Evolutionary conservation across 2,797 vertebrate genomes (phyloP).

Genomic region (Tokudaia tokunoshimensis): DNA sequence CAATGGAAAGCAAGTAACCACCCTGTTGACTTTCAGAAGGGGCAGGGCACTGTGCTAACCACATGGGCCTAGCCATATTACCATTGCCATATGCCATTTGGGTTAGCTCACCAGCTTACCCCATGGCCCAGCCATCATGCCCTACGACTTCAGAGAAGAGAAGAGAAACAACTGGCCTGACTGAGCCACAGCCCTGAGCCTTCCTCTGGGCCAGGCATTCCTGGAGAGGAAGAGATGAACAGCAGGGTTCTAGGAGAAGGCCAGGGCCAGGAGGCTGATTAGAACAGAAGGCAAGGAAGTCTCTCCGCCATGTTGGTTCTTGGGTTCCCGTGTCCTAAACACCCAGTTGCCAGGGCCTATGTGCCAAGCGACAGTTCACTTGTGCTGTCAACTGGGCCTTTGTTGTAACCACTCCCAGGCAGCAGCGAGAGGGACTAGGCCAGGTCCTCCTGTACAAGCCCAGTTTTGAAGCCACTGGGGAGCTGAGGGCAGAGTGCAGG

Average conservation of each 20-base stretch:
- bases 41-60: too few species aligned
- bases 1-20: not conserved
- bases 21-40: not conserved
- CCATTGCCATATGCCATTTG: rapidly evolving
- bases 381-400: not conserved
- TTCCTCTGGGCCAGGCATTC: not conserved
- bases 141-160: not conserved
- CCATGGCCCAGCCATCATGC: rapidly evolving
- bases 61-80: too few species aligned
- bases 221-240: not conserved
- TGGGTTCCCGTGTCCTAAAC: not conserved
- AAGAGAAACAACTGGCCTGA: not conserved
- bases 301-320: not conserved
- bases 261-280: too few species aligned
- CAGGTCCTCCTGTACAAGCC: not conserved
- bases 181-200: rapidly evolving
- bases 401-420: not conserved
- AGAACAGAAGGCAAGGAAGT: not conserved
- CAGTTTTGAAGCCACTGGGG: not conserved
- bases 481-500: not conserved
- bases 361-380: not conserved
- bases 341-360: not conserved
- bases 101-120: not conserved
- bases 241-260: not conserved
- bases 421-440: not conserved